phyloP scores from a whole-genome alignment of 2,888 invertebrate genomes.

The Meta bourneti region DNA sequence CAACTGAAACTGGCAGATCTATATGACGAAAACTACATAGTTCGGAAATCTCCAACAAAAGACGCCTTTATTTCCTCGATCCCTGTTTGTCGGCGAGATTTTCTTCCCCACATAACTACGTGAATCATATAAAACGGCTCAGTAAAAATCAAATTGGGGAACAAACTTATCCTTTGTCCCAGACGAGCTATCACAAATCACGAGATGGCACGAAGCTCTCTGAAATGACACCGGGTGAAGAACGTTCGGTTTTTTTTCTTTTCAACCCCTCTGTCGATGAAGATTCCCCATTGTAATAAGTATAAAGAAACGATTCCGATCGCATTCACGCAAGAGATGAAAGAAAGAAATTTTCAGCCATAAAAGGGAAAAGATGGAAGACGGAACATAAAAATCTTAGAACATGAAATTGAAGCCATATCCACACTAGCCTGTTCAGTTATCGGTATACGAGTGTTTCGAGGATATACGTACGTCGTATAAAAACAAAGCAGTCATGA shows the following conservation, averaged over 20 bases:
- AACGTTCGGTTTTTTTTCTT: neutral
- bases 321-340: neutral
- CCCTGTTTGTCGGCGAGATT: neutral
- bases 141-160: neutral
- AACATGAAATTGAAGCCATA: neutral
- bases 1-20: neutral
- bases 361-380: neutral
- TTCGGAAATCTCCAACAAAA: neutral
- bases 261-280: neutral
- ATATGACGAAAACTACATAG: neutral
- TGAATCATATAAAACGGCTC: neutral
- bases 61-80: no score
- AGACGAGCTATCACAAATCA: neutral
- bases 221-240: neutral
- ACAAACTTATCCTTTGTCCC: neutral
- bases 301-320: neutral
- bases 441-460: no score
- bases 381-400: neutral
- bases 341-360: neutral
- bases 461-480: no score
- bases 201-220: neutral
- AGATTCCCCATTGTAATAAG: neutral
- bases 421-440: neutral
- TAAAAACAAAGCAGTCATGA: no score
- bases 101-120: neutral